Conservation (phyloP, 2,113 vertebrate genomes). For the Phasianus colchicus region DNA sequence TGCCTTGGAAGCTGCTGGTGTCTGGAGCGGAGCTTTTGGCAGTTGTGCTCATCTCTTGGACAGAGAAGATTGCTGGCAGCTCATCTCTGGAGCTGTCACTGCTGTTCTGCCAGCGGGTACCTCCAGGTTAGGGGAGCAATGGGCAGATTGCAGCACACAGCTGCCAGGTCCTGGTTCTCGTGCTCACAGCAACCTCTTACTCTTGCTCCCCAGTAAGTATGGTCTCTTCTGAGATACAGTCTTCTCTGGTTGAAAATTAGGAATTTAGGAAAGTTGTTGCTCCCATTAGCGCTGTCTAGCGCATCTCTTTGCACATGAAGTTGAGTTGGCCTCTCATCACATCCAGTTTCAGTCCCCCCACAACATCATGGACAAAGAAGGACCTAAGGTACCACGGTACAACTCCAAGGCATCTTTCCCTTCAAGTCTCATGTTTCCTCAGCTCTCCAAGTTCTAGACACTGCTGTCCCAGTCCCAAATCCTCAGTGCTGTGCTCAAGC, state of each 20-base stretch:
- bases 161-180: not conserved
- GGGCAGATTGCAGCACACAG: not conserved
- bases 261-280: not conserved
- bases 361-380: not conserved
- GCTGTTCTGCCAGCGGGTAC: not conserved
- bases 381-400: not conserved
- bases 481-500: not conserved
- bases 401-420: not conserved
- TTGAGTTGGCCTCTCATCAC: not conserved
- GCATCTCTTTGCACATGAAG: not conserved
- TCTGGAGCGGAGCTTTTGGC: accelerated
- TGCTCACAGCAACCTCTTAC: not conserved
- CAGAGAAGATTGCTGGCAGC: not conserved
- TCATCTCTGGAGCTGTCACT: not conserved
- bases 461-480: not conserved
- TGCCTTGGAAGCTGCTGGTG: not conserved
- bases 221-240: not conserved
- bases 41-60: not conserved
- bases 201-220: not conserved
- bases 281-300: not conserved
- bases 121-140: not conserved
- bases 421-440: not conserved
- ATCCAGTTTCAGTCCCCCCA: not conserved
- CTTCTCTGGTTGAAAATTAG: not conserved
- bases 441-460: not conserved